phyloP scores from a whole-genome alignment of 2,113 vertebrate genomes.

The Entelurus aequoreus region DNA sequence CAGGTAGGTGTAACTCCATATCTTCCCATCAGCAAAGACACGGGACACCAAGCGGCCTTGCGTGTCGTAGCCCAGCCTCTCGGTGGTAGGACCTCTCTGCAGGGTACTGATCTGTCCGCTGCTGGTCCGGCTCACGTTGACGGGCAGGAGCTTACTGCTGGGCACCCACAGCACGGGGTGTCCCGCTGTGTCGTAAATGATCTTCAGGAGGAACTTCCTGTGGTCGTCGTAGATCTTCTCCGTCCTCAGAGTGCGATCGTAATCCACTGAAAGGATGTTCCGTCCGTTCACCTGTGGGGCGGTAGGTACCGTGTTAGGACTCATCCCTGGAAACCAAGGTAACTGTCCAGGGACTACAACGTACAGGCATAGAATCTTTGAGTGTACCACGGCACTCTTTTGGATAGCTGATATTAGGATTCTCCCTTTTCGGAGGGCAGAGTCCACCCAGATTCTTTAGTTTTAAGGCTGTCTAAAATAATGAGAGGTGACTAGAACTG shows the following conservation, averaged over 20 bases:
- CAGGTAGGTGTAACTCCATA: conserved; percentile 96
- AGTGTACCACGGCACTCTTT: too few species aligned
- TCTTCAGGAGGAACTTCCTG: conserved; percentile 95
- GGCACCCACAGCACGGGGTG: conserved; percentile 96
- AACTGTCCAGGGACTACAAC: too few species aligned
- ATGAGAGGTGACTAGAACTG: too few species aligned
- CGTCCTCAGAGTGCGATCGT: conserved; percentile 92
- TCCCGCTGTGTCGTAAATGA: conserved; percentile 88
- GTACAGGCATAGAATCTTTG: too few species aligned
- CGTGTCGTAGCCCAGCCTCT: conserved; percentile 87
- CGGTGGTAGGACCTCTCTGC: conserved; percentile 87
- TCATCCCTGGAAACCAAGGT: too few species aligned
- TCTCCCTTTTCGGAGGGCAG: too few species aligned
- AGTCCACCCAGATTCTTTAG: too few species aligned
- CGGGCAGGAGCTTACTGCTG: conserved; percentile 93
- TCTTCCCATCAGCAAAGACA: conserved; percentile 95
- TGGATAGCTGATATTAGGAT: too few species aligned
- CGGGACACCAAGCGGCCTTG: conserved; percentile 89
- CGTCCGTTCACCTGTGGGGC: conserved; percentile 89
- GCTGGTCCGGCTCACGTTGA: conserved; percentile 91
- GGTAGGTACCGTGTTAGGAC: neutral
- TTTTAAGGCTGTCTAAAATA: too few species aligned
- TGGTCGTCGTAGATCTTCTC: conserved; percentile 99
- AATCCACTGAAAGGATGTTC: conserved; percentile 97
- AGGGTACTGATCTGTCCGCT: conserved; percentile 90